Evolutionary conservation across 1,140 invertebrate genomes (phyloP).

Genomic region (Luehdorfia chinensis): DNA sequence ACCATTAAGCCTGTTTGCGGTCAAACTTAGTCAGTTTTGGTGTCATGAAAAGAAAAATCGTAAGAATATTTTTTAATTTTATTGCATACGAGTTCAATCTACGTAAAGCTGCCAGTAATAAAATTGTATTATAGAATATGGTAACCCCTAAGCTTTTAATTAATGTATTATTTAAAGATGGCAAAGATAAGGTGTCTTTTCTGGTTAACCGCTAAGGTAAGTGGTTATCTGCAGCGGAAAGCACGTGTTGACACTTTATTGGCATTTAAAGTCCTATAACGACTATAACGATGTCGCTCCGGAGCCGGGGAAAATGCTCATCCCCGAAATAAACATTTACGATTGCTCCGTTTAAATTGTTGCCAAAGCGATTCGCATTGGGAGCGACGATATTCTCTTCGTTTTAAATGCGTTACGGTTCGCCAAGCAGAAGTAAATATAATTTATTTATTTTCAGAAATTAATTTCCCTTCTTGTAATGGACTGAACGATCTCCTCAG

Average conservation of each 20-base stretch:
- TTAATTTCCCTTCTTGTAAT: slow-evolving; percentile 66
- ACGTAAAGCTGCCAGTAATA: no score
- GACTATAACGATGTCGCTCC: slow-evolving; percentile 50
- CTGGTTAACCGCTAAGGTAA: slow-evolving; percentile 36
- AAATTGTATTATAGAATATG: no score
- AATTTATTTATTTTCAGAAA: slow-evolving; percentile 73
- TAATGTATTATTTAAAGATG: no score
- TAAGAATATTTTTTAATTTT: no score
- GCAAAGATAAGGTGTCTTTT: background rate
- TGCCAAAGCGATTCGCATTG: slow-evolving; percentile 60
- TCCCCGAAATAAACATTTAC: slow-evolving; percentile 72
- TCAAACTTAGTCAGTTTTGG: no score
- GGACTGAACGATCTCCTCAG: slow-evolving; percentile 42
- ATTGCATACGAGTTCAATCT: no score
- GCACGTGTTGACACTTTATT: slow-evolving; percentile 62
- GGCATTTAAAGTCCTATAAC: slow-evolving; percentile 64
- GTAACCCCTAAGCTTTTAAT: no score
- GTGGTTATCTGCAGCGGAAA: slow-evolving; percentile 53
- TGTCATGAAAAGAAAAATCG: no score
- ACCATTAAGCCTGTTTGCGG: no score
- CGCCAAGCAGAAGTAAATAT: slow-evolving; percentile 65
- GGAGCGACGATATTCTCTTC: slow-evolving; percentile 46
- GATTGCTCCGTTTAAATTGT: slow-evolving; percentile 62
- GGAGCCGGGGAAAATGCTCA: slow-evolving; percentile 40
- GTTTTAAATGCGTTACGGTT: slow-evolving; percentile 66